Percentiles rank a stretch among this genome's conserved stretches.
These are phyloP conservation scores for Lasioglossum leucozonium DNA, from an alignment of 2,888 invertebrate species.

Conservation along the genomic window DNA sequence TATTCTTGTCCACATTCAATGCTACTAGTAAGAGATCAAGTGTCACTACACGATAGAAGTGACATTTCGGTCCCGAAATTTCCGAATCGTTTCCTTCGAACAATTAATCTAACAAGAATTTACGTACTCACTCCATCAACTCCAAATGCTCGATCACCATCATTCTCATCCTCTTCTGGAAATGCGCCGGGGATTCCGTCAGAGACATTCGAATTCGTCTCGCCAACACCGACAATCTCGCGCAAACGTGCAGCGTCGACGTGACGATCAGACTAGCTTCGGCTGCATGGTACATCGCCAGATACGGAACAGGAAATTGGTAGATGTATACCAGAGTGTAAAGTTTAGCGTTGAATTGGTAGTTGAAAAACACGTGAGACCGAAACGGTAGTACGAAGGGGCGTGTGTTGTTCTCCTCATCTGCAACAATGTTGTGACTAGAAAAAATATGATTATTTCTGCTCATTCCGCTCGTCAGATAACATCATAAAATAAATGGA, in stretches of 20 bases:
- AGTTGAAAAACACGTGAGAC: neutral
- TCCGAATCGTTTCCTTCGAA: neutral
- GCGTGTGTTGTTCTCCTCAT: neutral
- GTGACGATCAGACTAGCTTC: conserved; percentile 43
- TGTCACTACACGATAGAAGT: neutral
- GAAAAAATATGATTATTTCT: neutral
- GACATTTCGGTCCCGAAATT: neutral
- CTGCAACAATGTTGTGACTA: neutral
- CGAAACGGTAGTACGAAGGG: neutral
- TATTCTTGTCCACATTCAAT: too few relatives aligned
- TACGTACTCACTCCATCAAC: conserved; percentile 30
- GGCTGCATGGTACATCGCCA: conserved; percentile 3
- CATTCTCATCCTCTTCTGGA: neutral
- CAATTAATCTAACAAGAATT: conserved; percentile 17
- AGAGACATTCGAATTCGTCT: conserved; percentile 57
- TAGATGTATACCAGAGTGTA: neutral
- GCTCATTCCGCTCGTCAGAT: too few relatives aligned
- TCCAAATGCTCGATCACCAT: conserved; percentile 3
- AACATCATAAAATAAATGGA: neutral
- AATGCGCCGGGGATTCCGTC: neutral
- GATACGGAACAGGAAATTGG: neutral
- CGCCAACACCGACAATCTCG: conserved; percentile 61
- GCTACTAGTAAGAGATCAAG: too few relatives aligned
- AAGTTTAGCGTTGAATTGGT: neutral
- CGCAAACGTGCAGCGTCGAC: conserved; percentile 64